Evolutionary conservation across 2,888 invertebrate species (phyloP), one percentile per base, ranked within the genome.

Genomic region (Therioaphis trifolii): DNA sequence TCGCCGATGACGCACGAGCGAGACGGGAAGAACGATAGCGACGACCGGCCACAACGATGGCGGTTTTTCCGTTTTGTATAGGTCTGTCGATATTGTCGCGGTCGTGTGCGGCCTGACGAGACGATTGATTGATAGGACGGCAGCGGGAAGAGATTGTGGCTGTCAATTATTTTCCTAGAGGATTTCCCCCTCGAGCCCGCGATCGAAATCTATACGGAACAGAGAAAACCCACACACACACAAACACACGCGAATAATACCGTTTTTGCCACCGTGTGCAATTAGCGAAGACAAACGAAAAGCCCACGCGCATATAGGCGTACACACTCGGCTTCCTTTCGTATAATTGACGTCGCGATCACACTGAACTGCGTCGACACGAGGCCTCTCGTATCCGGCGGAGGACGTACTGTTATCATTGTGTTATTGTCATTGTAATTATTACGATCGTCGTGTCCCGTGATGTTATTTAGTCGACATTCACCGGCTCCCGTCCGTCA

Each of bases 131-230:
- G 76, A 76, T 76, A n/a, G 43, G 61, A 4, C 29, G 15, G 4
- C 21, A 66, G 9, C 24, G 15, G n/a, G n/a, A 14, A 7, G 5
- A 29, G 24, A 52, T 68, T n/a, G 66, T 68, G 52, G 24, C 49
- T 68, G 77, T 24, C 77, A 78, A 78, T 78, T 78, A 78, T 52
- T 68, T 52, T 78, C 35, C 76, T 21, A 35, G 7, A 21, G 29
- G 29, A 72, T 72, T 49, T 40, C 9, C 40, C 11, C 4, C 12
- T 18, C 4, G 15, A 15, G 63, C 14, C 11, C 21, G 15, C 52
- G 77, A 76, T 76, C 24, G 46, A 63, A 76, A 76, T 76, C 76
- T 63, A 27, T 35, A 18, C 27, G 43, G 61, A 14, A 61, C 24
- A 24, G 27, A 24, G 27, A 27, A 61, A 27, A 61, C 27, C 12